phyloP scores from a whole-genome alignment of 2,888 invertebrate genomes.

The Diadegma fenestrale region DNA sequence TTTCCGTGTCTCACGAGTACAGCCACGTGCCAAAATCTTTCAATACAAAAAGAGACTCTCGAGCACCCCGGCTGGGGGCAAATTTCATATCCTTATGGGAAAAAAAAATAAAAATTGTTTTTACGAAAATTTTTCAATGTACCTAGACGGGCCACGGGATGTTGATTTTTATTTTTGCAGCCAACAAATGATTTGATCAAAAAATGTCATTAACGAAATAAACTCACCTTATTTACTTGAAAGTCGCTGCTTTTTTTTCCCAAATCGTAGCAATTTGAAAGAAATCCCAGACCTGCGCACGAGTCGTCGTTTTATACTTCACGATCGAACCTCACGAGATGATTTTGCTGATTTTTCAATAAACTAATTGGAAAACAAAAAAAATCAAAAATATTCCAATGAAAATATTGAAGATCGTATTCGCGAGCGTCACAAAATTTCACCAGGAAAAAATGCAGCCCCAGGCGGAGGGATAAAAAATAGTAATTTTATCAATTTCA shows the following conservation, averaged over 20 bases:
- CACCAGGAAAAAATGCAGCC: background rate
- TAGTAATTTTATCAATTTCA: background rate
- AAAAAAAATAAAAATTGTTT: background rate
- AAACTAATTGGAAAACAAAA: background rate
- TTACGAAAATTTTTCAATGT: background rate
- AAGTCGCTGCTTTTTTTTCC: too few species aligned
- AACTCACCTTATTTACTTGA: slow-evolving; percentile 29
- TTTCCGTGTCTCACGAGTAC: background rate
- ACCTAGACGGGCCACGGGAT: too few species aligned
- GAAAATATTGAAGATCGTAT: too few species aligned
- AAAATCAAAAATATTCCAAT: background rate
- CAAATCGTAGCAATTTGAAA: background rate
- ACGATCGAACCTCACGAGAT: background rate
- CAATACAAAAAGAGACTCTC: background rate
- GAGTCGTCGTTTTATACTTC: background rate
- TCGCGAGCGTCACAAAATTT: too few species aligned
- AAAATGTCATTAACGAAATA: background rate
- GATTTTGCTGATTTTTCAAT: background rate
- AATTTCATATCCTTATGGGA: background rate
- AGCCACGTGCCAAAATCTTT: slow-evolving; percentile 4
- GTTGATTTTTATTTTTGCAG: background rate
- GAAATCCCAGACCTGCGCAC: background rate
- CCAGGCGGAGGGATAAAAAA: background rate
- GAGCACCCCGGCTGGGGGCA: background rate
- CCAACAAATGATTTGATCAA: background rate